Conservation (phyloP, 2,888 invertebrate genomes). For the Allophyes oxyacanthae region DNA sequence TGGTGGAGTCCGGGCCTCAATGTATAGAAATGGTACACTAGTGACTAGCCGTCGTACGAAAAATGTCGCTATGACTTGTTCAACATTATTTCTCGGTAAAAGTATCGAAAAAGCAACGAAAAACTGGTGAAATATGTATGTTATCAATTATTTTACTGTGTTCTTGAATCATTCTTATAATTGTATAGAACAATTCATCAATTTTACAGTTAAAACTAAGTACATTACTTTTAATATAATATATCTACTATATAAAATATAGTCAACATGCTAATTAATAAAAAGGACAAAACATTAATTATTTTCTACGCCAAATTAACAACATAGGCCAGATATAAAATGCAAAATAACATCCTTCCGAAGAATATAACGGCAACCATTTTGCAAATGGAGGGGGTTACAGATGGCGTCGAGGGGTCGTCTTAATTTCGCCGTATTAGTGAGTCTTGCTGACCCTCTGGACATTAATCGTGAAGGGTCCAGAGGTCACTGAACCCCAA, state of each 20-base stretch:
- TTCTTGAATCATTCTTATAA: too few relatives aligned
- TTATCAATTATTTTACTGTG: too few relatives aligned
- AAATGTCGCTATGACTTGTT: too few relatives aligned
- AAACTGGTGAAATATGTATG: too few relatives aligned
- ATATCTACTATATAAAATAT: background rate
- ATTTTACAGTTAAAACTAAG: too few relatives aligned
- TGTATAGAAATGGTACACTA: too few relatives aligned
- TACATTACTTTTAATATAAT: too few relatives aligned
- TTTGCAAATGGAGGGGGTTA: slow-evolving; percentile 71
- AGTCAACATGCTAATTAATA: slow-evolving; percentile 14
- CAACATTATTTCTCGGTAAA: too few relatives aligned
- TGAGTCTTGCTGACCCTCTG: slow-evolving; percentile 84
- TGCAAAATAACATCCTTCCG: slow-evolving; percentile 60
- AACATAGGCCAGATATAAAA: slow-evolving; percentile 45
- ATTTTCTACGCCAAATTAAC: slow-evolving; percentile 51
- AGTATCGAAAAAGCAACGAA: too few relatives aligned
- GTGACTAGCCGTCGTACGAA: too few relatives aligned
- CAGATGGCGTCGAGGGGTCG: slow-evolving; percentile 80
- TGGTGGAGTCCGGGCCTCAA: too few relatives aligned
- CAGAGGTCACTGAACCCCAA: slow-evolving; percentile 78
- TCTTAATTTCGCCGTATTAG: slow-evolving; percentile 87
- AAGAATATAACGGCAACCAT: slow-evolving; percentile 64
- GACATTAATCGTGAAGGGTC: slow-evolving; percentile 86
- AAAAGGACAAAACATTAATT: slow-evolving; percentile 34
- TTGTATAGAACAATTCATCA: too few relatives aligned